Base-by-base conservation (phyloP, 2,888 invertebrate genomes). In the Prosopocoilus inquinatus region DNA sequence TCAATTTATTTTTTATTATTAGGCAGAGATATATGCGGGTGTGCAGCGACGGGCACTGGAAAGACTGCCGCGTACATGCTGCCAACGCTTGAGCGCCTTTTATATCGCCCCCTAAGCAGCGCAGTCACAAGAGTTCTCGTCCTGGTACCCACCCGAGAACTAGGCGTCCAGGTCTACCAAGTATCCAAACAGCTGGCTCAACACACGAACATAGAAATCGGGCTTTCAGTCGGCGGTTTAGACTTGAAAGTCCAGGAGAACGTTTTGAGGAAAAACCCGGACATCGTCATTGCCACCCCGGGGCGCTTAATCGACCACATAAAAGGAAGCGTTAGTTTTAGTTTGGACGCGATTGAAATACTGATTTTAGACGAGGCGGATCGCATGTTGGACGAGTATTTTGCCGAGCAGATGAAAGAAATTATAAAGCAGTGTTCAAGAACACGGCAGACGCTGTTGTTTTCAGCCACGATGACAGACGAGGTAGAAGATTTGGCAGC, bases 381-480 rank as follows among this genome's bases (percentile, higher is more conserved):
- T 75, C 67, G 96, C 66, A 98, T 99, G 96, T 77, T 99, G 62
- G 98, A 99, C 76, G 97, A 98, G 73, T 94, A 95, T 76, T 99
- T 99, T 80, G 94, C 95, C 0, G 96, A 97, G 65, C 99, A 99
- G 77, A 96, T 99, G 95, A 97, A 96, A 72, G 96, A 98, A 78
- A 94, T 99, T 67, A 92, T 99, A 47, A 87, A 88, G 12, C 90
- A 95, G 67, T 98, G 98, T 76, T 86, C 95, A 0, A 84, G 88
- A 54, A 93, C 90, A 11, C 83, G 97, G 8, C 98, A 99, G 78
- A 98, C 96, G 0, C 91, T 99, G 86, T 79, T 99, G 55, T 98
- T 98, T 80, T 98, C 98, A 0, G 99, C 99, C 34, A 99, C 99
- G 9, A 98, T 99, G 97, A 96, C 96, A n/a, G 97, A 97, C 51